These are phyloP conservation scores for Drosophila phalerata DNA, from an alignment of 2,888 invertebrate genomes.

Conservation along the genomic window DNA sequence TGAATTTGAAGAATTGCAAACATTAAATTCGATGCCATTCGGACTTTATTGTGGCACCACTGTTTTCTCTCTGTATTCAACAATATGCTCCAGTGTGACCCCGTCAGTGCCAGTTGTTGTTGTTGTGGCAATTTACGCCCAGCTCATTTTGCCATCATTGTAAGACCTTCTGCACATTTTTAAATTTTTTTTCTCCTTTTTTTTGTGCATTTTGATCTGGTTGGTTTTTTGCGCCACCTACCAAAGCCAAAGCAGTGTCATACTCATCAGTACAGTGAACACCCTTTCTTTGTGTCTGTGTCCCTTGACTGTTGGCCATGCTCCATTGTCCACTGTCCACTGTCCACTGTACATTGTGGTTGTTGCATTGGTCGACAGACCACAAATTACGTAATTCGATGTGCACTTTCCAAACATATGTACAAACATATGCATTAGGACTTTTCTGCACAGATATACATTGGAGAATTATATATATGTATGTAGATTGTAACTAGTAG, in stretches of 20 bases:
- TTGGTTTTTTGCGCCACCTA: conserved; percentile 41
- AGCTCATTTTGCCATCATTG: conserved; percentile 71
- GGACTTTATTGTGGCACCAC: not conserved
- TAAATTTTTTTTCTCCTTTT: conserved; percentile 23
- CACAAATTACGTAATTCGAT: conserved; percentile 65
- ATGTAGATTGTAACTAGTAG: not conserved
- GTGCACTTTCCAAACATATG: conserved; percentile 26
- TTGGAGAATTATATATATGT: not conserved
- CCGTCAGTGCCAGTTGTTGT: conserved; percentile 26
- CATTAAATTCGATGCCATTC: not conserved
- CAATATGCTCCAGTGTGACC: conserved; percentile 44
- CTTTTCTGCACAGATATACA: not conserved
- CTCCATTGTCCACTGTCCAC: no score
- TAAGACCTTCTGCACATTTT: conserved; percentile 49
- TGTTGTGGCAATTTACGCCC: conserved; percentile 54
- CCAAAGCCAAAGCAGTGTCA: conserved; percentile 38
- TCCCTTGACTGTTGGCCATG: conserved; percentile 17
- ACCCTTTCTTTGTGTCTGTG: conserved; percentile 29
- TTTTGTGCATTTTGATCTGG: conserved; percentile 5
- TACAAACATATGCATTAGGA: conserved; percentile 1
- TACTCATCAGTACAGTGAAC: not conserved
- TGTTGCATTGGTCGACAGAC: conserved; percentile 35
- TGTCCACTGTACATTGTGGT: conserved; percentile 19
- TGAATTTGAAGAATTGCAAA: not conserved
- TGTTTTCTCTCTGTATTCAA: not conserved